phyloP scores from a whole-genome alignment of 2,113 vertebrate genomes.

The Anolis carolinensis region DNA sequence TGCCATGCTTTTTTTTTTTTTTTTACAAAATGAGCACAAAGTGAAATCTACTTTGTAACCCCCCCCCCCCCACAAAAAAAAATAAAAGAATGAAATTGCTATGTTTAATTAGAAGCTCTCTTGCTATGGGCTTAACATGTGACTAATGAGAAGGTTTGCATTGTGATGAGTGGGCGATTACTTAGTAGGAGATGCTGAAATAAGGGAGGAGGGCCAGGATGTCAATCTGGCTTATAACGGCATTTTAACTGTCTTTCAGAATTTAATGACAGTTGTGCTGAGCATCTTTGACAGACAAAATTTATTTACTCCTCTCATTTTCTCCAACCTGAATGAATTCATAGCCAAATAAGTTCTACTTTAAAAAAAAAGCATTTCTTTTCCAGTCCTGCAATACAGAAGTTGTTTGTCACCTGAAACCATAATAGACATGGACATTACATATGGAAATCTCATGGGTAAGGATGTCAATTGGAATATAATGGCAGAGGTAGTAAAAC shows the following conservation, averaged over 20 bases:
- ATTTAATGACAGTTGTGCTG: slow-evolving; percentile 5
- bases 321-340: not conserved
- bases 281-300: not conserved
- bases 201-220: slow-evolving; percentile 26
- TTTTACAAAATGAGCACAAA: not conserved
- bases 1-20: not conserved
- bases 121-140: slow-evolving; percentile 6
- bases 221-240: slow-evolving; percentile 5
- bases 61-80: not conserved
- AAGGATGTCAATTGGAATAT: not conserved
- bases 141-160: slow-evolving; percentile 24
- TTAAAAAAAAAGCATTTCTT: not conserved
- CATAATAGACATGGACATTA: slow-evolving; percentile 26
- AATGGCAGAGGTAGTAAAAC: not conserved
- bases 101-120: not conserved
- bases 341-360: not conserved
- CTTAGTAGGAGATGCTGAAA: slow-evolving; percentile 5
- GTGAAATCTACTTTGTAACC: not conserved
- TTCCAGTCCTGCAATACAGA: not conserved
- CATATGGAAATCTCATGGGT: not conserved
- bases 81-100: not conserved
- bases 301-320: slow-evolving; percentile 9
- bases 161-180: not conserved
- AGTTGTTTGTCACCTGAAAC: not conserved
- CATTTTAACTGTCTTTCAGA: slow-evolving; percentile 31